Conservation (phyloP, 2,113 vertebrate genomes). For the Mastomys natalensis region DNA sequence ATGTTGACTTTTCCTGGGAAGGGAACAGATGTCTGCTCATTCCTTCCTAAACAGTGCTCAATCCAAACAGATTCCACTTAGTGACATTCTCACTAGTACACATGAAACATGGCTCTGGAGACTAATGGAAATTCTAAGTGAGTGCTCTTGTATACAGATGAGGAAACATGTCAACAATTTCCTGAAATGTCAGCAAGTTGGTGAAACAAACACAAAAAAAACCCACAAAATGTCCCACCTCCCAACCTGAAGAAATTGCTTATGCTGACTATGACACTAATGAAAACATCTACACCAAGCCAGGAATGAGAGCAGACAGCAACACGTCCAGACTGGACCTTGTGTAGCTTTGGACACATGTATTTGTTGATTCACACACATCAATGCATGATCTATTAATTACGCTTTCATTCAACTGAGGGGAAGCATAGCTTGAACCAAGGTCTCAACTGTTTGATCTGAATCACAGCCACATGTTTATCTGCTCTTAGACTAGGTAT, state of each 20-base stretch:
- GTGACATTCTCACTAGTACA: too few species aligned
- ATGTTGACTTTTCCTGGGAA: background rate
- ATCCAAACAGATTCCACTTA: too few species aligned
- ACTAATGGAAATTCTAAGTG: background rate
- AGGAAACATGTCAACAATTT: background rate
- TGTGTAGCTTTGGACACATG: background rate
- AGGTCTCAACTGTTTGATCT: background rate
- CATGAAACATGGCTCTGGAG: background rate
- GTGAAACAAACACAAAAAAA: background rate
- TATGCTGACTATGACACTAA: fast-evolving
- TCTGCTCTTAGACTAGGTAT: background rate
- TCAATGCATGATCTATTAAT: fast-evolving
- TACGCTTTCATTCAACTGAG: background rate
- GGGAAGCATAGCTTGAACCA: too few species aligned
- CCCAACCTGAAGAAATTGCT: background rate
- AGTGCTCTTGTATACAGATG: background rate
- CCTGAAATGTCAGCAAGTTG: background rate
- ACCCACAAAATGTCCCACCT: background rate
- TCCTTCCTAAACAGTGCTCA: background rate
- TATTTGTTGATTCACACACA: background rate
- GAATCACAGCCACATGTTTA: background rate
- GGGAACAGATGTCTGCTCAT: background rate
- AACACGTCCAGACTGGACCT: background rate
- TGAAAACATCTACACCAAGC: background rate
- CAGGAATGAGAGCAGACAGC: background rate